Evolutionary conservation across 2,797 vertebrate genomes (phyloP).

Genomic region (Sarcophilus harrisii): DNA sequence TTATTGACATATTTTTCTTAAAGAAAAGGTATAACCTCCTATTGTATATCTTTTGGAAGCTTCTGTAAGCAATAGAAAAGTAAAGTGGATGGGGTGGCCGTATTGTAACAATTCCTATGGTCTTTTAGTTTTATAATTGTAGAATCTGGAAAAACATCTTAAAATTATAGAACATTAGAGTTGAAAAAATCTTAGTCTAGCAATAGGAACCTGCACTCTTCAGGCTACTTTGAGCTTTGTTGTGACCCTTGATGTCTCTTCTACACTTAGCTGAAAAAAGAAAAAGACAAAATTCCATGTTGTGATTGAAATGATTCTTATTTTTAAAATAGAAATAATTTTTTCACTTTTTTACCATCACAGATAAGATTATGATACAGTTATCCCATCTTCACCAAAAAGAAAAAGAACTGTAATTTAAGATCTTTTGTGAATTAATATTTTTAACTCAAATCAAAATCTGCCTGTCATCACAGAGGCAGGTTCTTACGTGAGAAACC

Average conservation of each 20-base stretch:
- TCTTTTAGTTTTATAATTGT: not conserved
- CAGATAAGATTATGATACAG: not conserved
- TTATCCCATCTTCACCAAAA: not conserved
- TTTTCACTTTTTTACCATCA: not conserved
- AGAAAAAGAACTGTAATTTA: not conserved
- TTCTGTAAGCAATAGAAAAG: not conserved
- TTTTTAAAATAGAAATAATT: not conserved
- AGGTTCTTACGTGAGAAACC: not conserved
- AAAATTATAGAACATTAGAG: not conserved
- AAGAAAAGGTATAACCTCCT: not conserved
- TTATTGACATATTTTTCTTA: not conserved
- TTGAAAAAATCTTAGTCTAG: not conserved
- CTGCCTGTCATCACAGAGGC: not conserved
- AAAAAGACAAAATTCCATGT: not conserved
- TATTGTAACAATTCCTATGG: not conserved
- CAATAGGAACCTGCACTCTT: not conserved
- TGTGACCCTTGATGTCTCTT: not conserved
- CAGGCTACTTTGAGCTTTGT: not conserved
- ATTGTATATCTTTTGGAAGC: not conserved
- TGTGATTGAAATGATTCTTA: not conserved
- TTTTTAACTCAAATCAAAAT: not conserved
- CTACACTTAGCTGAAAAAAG: not conserved
- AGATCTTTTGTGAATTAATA: not conserved
- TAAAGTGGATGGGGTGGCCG: not conserved
- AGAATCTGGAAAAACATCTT: too few relatives aligned